phyloP scores from a whole-genome alignment of 2,888 invertebrate species.

The Globia sparganii region DNA sequence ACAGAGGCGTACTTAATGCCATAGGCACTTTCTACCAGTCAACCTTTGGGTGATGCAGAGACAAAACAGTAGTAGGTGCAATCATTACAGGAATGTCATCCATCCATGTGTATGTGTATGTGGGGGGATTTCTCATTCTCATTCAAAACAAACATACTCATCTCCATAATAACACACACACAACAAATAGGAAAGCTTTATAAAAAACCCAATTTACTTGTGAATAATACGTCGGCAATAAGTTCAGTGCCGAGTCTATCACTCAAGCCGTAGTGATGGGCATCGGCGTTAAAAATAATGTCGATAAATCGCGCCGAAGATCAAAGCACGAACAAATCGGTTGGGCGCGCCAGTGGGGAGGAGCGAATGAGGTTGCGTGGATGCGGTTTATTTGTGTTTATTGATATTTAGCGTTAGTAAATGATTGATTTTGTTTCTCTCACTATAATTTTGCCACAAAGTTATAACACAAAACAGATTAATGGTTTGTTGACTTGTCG shows the following conservation, averaged over 20 bases:
- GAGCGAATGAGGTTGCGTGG: slow-evolving; percentile 65
- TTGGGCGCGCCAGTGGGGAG: slow-evolving; percentile 74
- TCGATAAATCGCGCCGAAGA: slow-evolving; percentile 89
- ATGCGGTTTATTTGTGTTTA: slow-evolving; percentile 65
- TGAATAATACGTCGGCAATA: slow-evolving; percentile 71
- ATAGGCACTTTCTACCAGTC: too few relatives aligned
- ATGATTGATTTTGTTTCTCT: not conserved
- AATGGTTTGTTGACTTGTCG: not conserved
- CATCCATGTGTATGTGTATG: too few relatives aligned
- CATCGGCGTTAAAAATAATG: slow-evolving; percentile 89
- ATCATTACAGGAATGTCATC: too few relatives aligned
- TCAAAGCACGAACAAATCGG: slow-evolving; percentile 90
- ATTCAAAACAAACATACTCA: slow-evolving; percentile 23
- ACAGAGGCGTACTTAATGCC: too few relatives aligned
- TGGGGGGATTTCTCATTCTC: too few relatives aligned
- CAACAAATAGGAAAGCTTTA: slow-evolving; percentile 47
- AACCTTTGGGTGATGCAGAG: too few relatives aligned
- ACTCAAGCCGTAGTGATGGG: slow-evolving; percentile 86
- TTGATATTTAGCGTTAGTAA: not conserved
- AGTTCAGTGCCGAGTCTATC: slow-evolving; percentile 79
- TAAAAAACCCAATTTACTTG: slow-evolving; percentile 64
- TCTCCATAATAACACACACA: slow-evolving; percentile 36
- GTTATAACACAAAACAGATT: not conserved
- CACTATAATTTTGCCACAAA: not conserved
- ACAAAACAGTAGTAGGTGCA: too few relatives aligned